A percentile compares a stretch with the other conserved stretches of the same genome.
phyloP scores from a whole-genome alignment of 2,797 vertebrate genomes.

The Oryzias sinensis region DNA sequence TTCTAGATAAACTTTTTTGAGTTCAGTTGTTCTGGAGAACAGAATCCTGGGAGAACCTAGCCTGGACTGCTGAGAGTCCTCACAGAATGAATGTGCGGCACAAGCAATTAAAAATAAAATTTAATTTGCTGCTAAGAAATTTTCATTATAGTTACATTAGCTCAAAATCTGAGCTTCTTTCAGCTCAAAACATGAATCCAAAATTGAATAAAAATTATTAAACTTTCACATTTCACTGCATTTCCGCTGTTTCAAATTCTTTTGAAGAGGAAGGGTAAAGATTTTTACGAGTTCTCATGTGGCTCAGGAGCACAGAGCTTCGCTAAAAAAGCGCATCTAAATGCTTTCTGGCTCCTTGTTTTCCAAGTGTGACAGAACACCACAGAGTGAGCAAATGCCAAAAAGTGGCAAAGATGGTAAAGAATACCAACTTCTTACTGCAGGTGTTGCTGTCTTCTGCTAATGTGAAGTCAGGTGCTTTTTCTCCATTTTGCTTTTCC shows the following conservation, averaged over 20 bases:
- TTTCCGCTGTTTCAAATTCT: too few species aligned
- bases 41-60: too few species aligned
- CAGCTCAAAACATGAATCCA: not conserved
- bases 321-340: conserved; percentile 3
- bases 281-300: too few species aligned
- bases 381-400: conserved; percentile 1
- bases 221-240: too few species aligned
- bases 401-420: not conserved
- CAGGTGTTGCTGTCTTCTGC: not conserved
- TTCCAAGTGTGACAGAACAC: conserved; percentile 8
- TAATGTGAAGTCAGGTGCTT: conserved; percentile 18
- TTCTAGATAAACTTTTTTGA: too few species aligned
- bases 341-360: not conserved
- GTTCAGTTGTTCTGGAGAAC: too few species aligned
- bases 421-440: not conserved
- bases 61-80: too few species aligned
- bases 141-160: conserved; percentile 41
- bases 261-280: too few species aligned
- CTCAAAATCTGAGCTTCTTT: conserved; percentile 35
- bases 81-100: not conserved
- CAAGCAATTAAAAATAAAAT: conserved; percentile 12
- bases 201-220: too few species aligned
- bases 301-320: not conserved
- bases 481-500: conserved; percentile 34
- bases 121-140: conserved; percentile 15